A percentile compares a stretch with the other conserved stretches of the same genome.
phyloP scores from a whole-genome alignment of 2,113 vertebrate species.

The Melanocharis versteri region DNA sequence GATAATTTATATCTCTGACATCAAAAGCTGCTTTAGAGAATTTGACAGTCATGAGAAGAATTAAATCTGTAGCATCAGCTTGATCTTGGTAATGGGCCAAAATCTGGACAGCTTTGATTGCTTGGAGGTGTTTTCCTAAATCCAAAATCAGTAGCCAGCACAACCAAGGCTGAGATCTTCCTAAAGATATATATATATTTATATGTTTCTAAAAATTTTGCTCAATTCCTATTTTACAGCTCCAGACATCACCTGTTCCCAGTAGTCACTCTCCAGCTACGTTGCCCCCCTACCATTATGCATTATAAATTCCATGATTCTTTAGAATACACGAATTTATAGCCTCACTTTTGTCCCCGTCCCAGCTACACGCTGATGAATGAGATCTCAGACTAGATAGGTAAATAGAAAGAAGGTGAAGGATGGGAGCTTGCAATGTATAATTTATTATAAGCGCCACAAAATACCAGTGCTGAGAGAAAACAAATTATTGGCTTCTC shows the following conservation, averaged over 20 bases:
- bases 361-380: constrained; percentile 32
- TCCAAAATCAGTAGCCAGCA: not conserved
- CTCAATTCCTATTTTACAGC: not conserved
- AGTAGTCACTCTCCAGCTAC: not conserved
- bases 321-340: constrained; percentile 45
- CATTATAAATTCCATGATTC: constrained; percentile 25
- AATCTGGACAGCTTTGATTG: not conserved
- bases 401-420: constrained; percentile 56
- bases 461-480: constrained; percentile 51
- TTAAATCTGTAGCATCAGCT: not conserved
- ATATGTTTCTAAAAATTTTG: not conserved
- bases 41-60: not conserved
- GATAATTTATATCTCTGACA: not conserved
- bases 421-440: constrained; percentile 38
- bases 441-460: constrained; percentile 64
- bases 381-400: constrained; percentile 55
- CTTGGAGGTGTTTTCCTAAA: not conserved
- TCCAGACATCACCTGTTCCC: not conserved
- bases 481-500: constrained; percentile 69
- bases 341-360: constrained; percentile 5
- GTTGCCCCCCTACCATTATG: not conserved
- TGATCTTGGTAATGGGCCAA: not conserved
- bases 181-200: not conserved
- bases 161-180: not conserved
- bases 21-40: not conserved